Percentiles rank a stretch among this genome's conserved stretches.
phyloP scores from a whole-genome alignment of 2,888 invertebrate genomes.

The Globia sparganii region DNA sequence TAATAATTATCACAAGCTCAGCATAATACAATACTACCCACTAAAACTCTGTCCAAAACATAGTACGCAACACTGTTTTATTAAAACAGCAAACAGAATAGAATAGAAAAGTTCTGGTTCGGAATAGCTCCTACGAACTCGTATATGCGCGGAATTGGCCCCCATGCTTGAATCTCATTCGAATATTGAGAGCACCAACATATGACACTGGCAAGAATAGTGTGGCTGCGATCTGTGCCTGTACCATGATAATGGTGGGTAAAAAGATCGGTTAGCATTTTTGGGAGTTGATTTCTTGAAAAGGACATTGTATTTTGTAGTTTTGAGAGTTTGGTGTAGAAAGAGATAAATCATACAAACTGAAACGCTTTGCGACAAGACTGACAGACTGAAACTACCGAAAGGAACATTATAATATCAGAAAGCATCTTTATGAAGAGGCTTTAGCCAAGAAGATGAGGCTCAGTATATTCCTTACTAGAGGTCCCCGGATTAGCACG shows the following conservation, averaged over 20 bases:
- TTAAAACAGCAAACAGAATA: slow-evolving; percentile 48
- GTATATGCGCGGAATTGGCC: slow-evolving; percentile 46
- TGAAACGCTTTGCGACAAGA: background rate
- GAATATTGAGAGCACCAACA: slow-evolving; percentile 43
- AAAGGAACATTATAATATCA: background rate
- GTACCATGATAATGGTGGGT: slow-evolving; percentile 28
- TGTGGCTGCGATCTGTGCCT: slow-evolving; percentile 22
- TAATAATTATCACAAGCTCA: background rate
- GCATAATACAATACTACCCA: slow-evolving; percentile 38
- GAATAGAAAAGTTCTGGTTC: slow-evolving; percentile 45
- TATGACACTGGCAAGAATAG: slow-evolving; percentile 44
- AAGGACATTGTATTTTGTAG: background rate
- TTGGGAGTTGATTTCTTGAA: background rate
- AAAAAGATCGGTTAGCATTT: background rate
- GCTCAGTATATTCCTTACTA: background rate
- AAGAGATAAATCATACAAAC: background rate
- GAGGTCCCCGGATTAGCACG: too few species aligned
- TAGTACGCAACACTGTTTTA: slow-evolving; percentile 41
- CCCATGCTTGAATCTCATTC: slow-evolving; percentile 60
- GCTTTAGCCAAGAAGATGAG: background rate
- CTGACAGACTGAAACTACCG: too few species aligned
- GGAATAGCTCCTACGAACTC: slow-evolving; percentile 42
- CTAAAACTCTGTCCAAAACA: slow-evolving; percentile 34
- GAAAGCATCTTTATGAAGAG: background rate
- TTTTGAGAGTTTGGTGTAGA: background rate